Evolutionary conservation across 2,113 vertebrate genomes (phyloP), one percentile per base, ranked within the genome.

Genomic region (Neolamprologus falcicula): DNA sequence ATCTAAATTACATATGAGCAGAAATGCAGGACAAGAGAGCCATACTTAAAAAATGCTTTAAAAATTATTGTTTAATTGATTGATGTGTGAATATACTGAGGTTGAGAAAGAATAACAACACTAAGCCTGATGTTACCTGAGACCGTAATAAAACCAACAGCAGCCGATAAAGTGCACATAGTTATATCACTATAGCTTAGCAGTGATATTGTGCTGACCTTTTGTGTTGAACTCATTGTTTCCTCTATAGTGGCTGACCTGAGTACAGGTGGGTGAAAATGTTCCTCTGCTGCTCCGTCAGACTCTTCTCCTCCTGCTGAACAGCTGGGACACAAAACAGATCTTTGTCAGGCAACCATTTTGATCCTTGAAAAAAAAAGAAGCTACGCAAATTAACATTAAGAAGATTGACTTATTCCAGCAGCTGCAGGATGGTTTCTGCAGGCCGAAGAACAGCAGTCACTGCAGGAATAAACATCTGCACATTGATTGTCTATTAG

Each of bases 211-310:
- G 0, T 35, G 0, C 31, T 35, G 0, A 66, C 61, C 61, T 66
- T 37, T 0, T 35, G 31, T 66, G 31, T 1, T 12, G 17, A 66
- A 0, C 17, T 66, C 61, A 66, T 66, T 3, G 61, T 66, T 66
- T 66, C 61, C 9, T 35, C 17, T 66, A 4, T 7, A 66, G 61
- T n/a, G 59, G 0, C 59, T 3, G 0, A 35, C 0, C 59, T 63
- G 59, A 63, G 31, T 35, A 0, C 59, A 63, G 28, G 0, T 63
- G 0, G 59, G 0, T 63, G 31, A 63, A 63, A 35, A 63, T n/a
- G 31, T 35, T 63, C 31, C 61, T 66, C 61, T 66, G 61, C 61
- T 66, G 61, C 61, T 12, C 61, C 17, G 2, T 12, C 61, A 66
- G 9, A 66, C 9, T 66, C 61, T 66, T 66, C 61, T 19, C 31